Base-by-base conservation (phyloP, 2,888 invertebrate genomes). In the Spatulosminthurus flaviceps region DNA sequence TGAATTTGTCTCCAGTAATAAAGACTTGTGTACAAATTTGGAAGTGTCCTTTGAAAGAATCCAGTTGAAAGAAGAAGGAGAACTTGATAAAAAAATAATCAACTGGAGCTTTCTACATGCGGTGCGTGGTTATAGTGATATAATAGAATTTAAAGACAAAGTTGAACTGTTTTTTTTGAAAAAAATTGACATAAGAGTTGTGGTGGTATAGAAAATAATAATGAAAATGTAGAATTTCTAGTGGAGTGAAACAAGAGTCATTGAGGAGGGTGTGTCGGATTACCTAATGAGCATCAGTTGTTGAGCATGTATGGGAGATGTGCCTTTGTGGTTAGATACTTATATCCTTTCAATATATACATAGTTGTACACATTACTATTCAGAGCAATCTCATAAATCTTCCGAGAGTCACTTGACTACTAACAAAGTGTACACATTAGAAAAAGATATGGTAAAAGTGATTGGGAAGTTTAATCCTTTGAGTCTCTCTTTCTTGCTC, bases 401-500 rank as follows among this genome's bases (percentile, higher is more conserved):
- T 64, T 21, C 2, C 2, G 13, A n/a, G 28, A 51, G 51, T 51
- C 19, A 51, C 22, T 26, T 1, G 2, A 22, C 67, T 13, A 28
- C n/a, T 28, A 26, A 28, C 11, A 21, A 60, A 16, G 13, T 64
- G 67, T 67, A 19, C 28, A 28, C 28, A 1, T 67, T 28, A 28
- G 19, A 1, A 28, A 1, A 24, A 5, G 66, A 22, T 21, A 24
- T 22, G 29, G 16, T 16, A 16, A n/a, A 19, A 64, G 64, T 2
- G 13, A 19, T 19, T 51, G n/a, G 19, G 64, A 64, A 24, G 1
- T 64, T 64, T 2, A 69, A 69, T 28, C 29, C 69, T 71, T 71
- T 64, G 64, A n/a, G 24, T 34, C 28, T 71, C 21, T 21, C 29
- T 61, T 76, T 76, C 43, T 76, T 16, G 67, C 51, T 76, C 76